Evolutionary conservation across 1,140 invertebrate genomes (phyloP).

Genomic region (Nymphalis io): DNA sequence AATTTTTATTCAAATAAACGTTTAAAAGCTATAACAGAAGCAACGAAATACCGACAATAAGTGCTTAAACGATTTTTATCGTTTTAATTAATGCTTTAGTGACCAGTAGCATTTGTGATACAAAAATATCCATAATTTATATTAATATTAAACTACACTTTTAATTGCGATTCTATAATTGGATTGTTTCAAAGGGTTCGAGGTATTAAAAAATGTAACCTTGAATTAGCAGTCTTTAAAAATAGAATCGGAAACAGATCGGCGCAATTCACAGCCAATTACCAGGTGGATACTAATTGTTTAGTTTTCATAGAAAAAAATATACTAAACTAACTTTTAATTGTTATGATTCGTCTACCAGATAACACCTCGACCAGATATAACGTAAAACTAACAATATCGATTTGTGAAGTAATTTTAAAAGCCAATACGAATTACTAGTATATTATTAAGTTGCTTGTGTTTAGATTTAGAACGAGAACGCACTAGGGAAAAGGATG

Average conservation of each 20-base stretch:
- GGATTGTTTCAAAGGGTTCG: background rate
- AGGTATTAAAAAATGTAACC: background rate
- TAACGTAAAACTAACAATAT: no score
- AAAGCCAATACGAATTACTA: no score
- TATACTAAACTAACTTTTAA: no score
- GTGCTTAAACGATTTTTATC: background rate
- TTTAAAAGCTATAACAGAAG: background rate
- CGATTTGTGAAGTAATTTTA: no score
- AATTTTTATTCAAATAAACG: background rate
- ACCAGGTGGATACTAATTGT: background rate
- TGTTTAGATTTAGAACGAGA: no score
- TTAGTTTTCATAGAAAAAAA: background rate
- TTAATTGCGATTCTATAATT: no score
- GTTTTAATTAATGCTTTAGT: slow-evolving; percentile 2
- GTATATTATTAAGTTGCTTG: no score
- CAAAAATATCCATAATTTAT: no score
- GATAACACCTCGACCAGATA: no score
- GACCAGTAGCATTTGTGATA: background rate
- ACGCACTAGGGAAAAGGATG: no score
- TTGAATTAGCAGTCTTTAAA: background rate
- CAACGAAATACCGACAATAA: background rate
- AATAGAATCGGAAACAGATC: background rate
- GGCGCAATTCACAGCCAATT: background rate
- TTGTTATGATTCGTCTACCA: no score
- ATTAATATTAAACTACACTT: no score